Base-by-base conservation (phyloP, 2,113 vertebrate genomes). In the Lycocorax pyrrhopterus region DNA sequence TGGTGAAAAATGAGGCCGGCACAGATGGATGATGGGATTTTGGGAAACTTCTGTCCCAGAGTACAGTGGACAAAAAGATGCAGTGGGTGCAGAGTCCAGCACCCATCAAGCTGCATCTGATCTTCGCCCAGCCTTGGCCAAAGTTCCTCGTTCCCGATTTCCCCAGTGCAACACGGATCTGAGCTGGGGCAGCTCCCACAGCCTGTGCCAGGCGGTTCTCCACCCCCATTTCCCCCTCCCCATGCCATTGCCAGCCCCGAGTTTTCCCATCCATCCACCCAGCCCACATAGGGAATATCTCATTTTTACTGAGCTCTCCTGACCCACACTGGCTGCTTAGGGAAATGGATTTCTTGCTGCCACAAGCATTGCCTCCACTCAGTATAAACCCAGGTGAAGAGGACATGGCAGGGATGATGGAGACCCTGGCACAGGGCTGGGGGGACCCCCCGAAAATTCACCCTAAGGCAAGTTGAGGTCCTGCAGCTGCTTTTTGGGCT, bases 391-490 rank as follows among this genome's bases (percentile, higher is more conserved):
- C 22, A 13, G 63, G 39, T 16, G 43, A 78, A 47, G 44, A 75
- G 47, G 22, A 39, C 2, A 11, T 0, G 6, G 32, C 19, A 33
- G 37, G 12, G 55, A 30, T 59, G 52, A 43, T 2, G 5, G 55
- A 39, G 4, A 71, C 20, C 32, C 19, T 37, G 33, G 55, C 35
- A 39, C 22, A 33, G 21, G 19, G 8, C n/a, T 77, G 30, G 5
- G 11, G 1, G 1, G 0, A 3, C 0, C 3, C 20, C 35, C 30
- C 16, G 37, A 4, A 91, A 46, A 15, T 53, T 71, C 23, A 23
- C 12, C 51, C 30, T 41, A 25, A 55, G 7, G 63, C 16, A 59
- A 71, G 14, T 0, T 15, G 33, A 71, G 13, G 12, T 26, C 19
- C 9, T 7, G 9, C 15, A 56, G 27, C 13, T 29, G 33, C 8